Percentiles rank a stretch among this genome's conserved stretches.
Evolutionary conservation across 2,113 vertebrate species (phyloP).

Genomic region (Oostethus manadensis): DNA sequence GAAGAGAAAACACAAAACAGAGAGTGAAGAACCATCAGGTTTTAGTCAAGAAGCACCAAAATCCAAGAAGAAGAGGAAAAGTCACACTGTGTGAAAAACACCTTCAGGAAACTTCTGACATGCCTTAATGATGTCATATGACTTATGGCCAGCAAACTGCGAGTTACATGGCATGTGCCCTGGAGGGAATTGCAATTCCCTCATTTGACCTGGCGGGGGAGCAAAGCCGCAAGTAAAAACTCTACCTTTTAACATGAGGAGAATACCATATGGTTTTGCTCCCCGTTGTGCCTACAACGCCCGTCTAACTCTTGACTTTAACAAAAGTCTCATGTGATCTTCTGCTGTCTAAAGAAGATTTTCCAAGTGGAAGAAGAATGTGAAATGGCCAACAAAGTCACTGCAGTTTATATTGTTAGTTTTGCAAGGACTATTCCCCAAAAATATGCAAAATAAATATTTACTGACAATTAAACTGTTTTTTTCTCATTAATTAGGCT

Average conservation of each 20-base stretch:
- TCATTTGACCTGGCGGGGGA: conserved; percentile 35
- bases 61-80: conserved; percentile 78
- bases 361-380: background rate
- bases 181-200: conserved; percentile 17
- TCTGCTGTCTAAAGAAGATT: background rate
- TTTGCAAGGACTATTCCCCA: background rate
- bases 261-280: background rate
- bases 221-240: conserved; percentile 13
- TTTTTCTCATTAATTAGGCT: background rate
- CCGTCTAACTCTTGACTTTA: background rate
- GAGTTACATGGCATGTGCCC: background rate
- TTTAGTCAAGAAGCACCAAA: conserved; percentile 38
- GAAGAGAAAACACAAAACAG: conserved; percentile 75
- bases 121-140: conserved; percentile 18
- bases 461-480: conserved; percentile 5
- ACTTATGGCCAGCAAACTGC: background rate
- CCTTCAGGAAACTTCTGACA: background rate
- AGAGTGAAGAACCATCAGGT: conserved; percentile 32
- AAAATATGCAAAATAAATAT: conserved; percentile 17
- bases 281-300: background rate
- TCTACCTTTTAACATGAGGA: background rate
- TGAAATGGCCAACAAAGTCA: background rate
- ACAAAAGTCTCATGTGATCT: background rate
- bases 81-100: conserved; percentile 13
- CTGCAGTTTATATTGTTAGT: too few species aligned